Base-by-base conservation (phyloP, 2,797 vertebrate genomes). In the Melanogrammus aeglefinus region DNA sequence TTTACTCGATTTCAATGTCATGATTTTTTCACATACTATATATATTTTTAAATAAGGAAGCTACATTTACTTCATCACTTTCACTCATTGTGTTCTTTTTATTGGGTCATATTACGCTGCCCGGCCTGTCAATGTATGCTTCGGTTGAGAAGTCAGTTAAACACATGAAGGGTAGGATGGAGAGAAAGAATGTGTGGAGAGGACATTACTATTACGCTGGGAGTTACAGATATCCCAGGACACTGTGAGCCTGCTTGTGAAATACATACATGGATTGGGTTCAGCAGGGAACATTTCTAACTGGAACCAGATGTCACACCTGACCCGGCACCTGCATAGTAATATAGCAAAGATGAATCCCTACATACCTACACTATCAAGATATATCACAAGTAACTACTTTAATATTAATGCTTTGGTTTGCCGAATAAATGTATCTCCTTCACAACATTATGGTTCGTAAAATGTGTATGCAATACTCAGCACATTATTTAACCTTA, bases 271-370 rank as follows among this genome's bases (percentile, higher is more conserved):
- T 7, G 47, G 16, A 18, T 21, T 21, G 18, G 5, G 4, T 57
- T 12, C 71, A 29, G 24, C 69, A 31, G 75, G 18, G 78, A 77
- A 80, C 73, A 77, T 76, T 41, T 33, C 39, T 35, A 81, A 85
- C 77, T 76, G 78, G 71, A 74, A 71, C 75, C 86, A 88, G 73
- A 84, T 85, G 84, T 72, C 72, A 14, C 71, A 41, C 71, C 21
- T 70, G n/a, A 41, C 71, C 21, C 72, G n/a, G 44, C 79, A 85
- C 75, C 76, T 81, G 79, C 77, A 74, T 75, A 21, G 47, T 57
- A 14, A 57, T 3, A 57, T 57, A 57, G 44, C 44, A 14, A 47
- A 47, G 44, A 47, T 47, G 13, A 18, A 47, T 47, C 13, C 44
- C 16, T 18, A 47, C 44, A 14, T 14, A 57, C 16, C 16, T 57